Percentiles rank a stretch among this genome's conserved stretches.
These are phyloP conservation scores for Dipodomys ordii DNA, from an alignment of 2,113 vertebrate genomes.

Conservation along the genomic window DNA sequence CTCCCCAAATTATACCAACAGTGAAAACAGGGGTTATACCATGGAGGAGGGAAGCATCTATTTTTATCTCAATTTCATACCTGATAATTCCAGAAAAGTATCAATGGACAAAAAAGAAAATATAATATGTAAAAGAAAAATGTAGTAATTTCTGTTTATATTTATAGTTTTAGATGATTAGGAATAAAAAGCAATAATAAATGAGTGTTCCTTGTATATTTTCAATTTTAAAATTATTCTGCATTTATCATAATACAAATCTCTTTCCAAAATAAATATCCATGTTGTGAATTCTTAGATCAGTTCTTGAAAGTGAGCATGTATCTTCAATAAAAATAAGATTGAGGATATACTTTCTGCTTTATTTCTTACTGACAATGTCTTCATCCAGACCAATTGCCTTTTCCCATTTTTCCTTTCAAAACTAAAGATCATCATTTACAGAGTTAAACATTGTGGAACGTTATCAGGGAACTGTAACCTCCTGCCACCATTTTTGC, in stretches of 20 bases:
- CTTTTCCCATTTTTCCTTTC: neutral
- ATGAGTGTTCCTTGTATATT: neutral
- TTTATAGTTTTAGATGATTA: neutral
- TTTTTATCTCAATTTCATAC: neutral
- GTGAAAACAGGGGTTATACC: too few species aligned
- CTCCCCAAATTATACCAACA: too few species aligned
- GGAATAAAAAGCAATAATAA: neutral
- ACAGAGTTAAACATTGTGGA: too few species aligned
- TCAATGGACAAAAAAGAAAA: neutral
- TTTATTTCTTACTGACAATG: neutral
- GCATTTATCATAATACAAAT: neutral
- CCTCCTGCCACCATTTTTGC: neutral
- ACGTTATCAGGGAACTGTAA: too few species aligned
- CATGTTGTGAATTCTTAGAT: neutral
- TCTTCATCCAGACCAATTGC: neutral
- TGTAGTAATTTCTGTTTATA: neutral
- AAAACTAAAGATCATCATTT: neutral
- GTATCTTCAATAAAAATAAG: neutral
- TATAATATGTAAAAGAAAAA: neutral
- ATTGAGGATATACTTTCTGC: neutral
- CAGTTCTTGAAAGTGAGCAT: neutral
- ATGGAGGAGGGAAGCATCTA: too few species aligned
- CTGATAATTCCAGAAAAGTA: constrained; percentile 19
- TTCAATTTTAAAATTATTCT: constrained; percentile 14
- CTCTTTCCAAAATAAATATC: neutral